These are phyloP conservation scores for Melanerpes aurifrons DNA, from an alignment of 2,113 vertebrate genomes.

Conservation along the genomic window DNA sequence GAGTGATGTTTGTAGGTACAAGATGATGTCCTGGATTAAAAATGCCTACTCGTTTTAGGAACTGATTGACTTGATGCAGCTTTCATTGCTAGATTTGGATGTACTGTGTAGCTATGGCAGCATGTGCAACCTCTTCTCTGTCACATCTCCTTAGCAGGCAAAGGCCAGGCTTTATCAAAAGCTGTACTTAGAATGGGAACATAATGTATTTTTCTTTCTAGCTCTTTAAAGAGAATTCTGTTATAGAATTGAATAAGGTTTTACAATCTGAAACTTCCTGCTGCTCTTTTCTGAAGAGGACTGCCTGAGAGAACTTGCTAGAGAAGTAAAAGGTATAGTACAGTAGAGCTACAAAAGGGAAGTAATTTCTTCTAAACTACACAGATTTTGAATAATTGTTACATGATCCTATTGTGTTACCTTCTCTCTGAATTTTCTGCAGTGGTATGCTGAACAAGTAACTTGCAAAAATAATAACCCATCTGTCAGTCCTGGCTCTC, in stretches of 20 bases:
- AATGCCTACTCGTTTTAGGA: not conserved
- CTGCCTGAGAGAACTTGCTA: not conserved
- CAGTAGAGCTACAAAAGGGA: constrained; percentile 2
- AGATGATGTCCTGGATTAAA: not conserved
- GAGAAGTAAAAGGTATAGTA: not conserved
- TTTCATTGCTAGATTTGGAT: not conserved
- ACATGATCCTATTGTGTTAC: not conserved
- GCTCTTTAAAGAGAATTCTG: not conserved
- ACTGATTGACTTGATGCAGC: not conserved
- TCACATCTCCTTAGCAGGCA: not conserved
- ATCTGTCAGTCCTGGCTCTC: constrained; percentile 23
- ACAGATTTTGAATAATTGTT: constrained; percentile 10
- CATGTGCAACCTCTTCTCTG: not conserved
- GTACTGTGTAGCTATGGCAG: not conserved
- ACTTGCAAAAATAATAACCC: constrained; percentile 26
- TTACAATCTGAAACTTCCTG: not conserved
- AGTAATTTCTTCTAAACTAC: not conserved
- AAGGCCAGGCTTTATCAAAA: not conserved
- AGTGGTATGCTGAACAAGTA: constrained; percentile 13
- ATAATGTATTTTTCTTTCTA: not conserved
- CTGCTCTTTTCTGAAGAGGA: not conserved
- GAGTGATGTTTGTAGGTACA: not conserved
- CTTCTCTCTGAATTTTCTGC: not conserved
- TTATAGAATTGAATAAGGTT: not conserved
- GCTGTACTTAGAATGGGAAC: not conserved